Conservation (phyloP, 1,140 invertebrate genomes). For the Aphelenchoides avenae region DNA sequence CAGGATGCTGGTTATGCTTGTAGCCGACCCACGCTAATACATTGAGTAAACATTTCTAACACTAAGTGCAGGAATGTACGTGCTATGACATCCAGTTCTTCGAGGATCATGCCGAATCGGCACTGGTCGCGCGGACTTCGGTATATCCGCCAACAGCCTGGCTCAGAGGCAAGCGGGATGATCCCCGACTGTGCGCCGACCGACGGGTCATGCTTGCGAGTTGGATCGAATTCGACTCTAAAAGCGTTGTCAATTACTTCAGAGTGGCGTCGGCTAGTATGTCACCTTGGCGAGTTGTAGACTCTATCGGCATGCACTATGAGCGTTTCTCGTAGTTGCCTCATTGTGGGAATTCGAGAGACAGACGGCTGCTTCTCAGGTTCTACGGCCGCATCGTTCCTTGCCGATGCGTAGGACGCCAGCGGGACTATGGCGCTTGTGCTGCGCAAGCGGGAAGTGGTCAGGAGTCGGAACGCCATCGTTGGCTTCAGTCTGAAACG, state of each 20-base stretch:
- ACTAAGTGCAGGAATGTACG: constrained; percentile 5
- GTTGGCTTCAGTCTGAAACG: too few species aligned
- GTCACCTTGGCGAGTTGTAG: not conserved
- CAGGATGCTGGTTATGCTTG: constrained; percentile 6
- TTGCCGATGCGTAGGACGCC: too few species aligned
- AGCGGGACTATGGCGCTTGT: too few species aligned
- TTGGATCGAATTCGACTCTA: not conserved
- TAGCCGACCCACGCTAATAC: constrained; percentile 4
- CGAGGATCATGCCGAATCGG: constrained; percentile 4
- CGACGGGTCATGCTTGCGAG: not conserved
- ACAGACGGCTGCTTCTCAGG: not conserved
- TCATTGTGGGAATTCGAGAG: not conserved
- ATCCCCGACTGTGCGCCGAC: not conserved
- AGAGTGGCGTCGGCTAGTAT: not conserved
- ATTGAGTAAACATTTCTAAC: too few species aligned
- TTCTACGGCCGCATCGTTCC: too few species aligned
- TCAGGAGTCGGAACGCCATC: too few species aligned
- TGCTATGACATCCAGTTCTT: constrained; percentile 4
- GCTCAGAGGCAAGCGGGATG: not conserved
- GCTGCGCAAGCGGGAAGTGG: too few species aligned
- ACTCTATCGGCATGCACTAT: not conserved
- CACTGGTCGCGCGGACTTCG: not conserved
- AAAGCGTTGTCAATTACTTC: too few species aligned
- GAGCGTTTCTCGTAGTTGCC: not conserved
- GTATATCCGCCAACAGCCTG: not conserved